phyloP scores from a whole-genome alignment of 1,140 invertebrate genomes.

The Thaumetopoea pityocampa region DNA sequence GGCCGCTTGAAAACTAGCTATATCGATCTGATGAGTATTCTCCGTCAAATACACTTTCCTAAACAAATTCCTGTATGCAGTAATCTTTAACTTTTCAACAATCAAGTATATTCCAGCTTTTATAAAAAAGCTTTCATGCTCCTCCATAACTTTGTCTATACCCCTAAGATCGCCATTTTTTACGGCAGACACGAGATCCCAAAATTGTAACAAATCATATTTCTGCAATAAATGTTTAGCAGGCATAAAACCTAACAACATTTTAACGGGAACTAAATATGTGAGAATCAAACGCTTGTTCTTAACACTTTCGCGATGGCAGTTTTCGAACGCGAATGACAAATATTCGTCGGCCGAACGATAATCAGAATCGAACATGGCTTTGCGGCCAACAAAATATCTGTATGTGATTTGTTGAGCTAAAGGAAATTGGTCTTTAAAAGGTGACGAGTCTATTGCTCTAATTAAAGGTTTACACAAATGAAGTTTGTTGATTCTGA shows the following conservation, averaged over 20 bases:
- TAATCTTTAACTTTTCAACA: slow-evolving; percentile 96
- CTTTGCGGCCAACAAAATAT: slow-evolving; percentile 97
- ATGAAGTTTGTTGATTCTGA: slow-evolving; percentile 97
- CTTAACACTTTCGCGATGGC: slow-evolving; percentile 86
- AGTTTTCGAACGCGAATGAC: slow-evolving; percentile 94
- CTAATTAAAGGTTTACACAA: slow-evolving; percentile 97
- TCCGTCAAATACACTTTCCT: slow-evolving; percentile 94
- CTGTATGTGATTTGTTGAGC: slow-evolving; percentile 95
- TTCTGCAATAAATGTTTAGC: slow-evolving; percentile 86
- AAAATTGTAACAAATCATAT: slow-evolving; percentile 94
- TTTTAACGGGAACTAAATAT: slow-evolving; percentile 97
- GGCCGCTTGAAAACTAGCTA: slow-evolving; percentile 88
- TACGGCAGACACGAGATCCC: slow-evolving; percentile 90
- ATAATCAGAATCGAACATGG: slow-evolving; percentile 99
- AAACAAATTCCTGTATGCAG: slow-evolving; percentile 97
- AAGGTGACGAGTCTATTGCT: slow-evolving; percentile 93
- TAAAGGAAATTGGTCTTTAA: slow-evolving; percentile 92
- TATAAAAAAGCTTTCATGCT: slow-evolving; percentile 95
- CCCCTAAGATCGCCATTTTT: slow-evolving; percentile 91
- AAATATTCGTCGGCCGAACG: slow-evolving; percentile 93
- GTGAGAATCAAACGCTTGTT: slow-evolving; percentile 97
- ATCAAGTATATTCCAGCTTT: slow-evolving; percentile 97
- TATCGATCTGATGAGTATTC: slow-evolving; percentile 93
- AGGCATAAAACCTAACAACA: slow-evolving; percentile 96
- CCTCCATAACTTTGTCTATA: slow-evolving; percentile 90